Evolutionary conservation across 2,888 invertebrate species (phyloP), one percentile per base, ranked within the genome.

Genomic region (Byasa hedistus): DNA sequence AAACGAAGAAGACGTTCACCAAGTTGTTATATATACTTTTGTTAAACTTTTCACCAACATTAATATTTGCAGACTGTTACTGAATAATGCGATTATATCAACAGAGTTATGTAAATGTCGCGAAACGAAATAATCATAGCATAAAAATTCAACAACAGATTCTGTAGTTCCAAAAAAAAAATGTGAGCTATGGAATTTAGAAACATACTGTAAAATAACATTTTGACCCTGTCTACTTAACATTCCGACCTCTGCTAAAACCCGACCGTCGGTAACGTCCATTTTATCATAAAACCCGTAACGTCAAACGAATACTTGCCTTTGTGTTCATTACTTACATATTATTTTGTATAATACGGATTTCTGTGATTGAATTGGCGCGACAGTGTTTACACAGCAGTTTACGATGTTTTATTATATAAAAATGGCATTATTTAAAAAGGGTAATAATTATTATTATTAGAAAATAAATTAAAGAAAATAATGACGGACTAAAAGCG

Each of bases 201-300:
- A 17, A 60, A 51, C 61, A 51, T 66, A 57, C 66, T 66, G 57
- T 61, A 8, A 3, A 61, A 19, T 10, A 23, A 61, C 10, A 36
- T 39, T 23, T 12, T 52, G 59, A 57, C 66, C 57, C 21, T 39
- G 57, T 39, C 36, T 57, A 22, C 52, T 63, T 66, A 57, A 44
- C 36, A 54, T 57, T 39, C 57, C 52, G 61, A 66, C 66, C 66
- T 63, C 21, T 39, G 15, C 12, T 39, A 39, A 39, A 15, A 12
- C 36, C 36, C 36, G 57, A 17, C 24, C 39, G 36, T 64, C 32
- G 57, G 48, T 57, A 60, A 60, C 24, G 48, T 48, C 48, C n/a
- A 22, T 51, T 22, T 56, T 61, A 56, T 60, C 48, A 65, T 58
- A 57, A 64, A 56, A 62, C 12, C 10, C 22, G 12, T 22, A 52